Base-by-base conservation (phyloP, 2,797 vertebrate genomes). In the Chelmon rostratus region DNA sequence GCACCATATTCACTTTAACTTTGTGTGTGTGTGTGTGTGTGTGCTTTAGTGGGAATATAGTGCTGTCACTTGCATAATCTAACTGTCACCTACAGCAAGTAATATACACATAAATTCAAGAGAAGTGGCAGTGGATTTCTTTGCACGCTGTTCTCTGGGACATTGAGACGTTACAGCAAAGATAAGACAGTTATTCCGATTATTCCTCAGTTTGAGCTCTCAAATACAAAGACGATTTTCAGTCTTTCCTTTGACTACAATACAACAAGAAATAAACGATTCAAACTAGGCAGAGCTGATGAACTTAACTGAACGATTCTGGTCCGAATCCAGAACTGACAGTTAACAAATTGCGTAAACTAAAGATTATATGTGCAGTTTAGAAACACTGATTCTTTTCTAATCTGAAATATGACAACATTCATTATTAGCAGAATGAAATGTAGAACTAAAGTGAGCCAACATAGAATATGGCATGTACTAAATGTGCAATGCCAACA, bases 141-240 rank as follows among this genome's bases (percentile, higher is more conserved):
- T 42, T 57, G 12, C 57, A 33, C 15, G 28, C n/a, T 16, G 25
- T 33, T 57, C 35, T 40, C 33, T 19, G 10, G 33, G 53, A 67
- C 62, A 57, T 49, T 38, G 3, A 57, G 44, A 63, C 7, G 1
- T 19, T n/a, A 18, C 19, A 42, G 28, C 1, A 19, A 46, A 33
- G 38, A 35, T 10, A 5, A 63, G 4, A 59, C 8, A 25, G 40
- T 42, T 40, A 44, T 23, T 49, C 52, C 5, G 11, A 42, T n/a
- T n/a, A 23, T 13, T 65, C 4, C 69, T 25, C 57, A 9, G 64
- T 33, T 31, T 71, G 63, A 71, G 46, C 50, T 12, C 25, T 35
- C 6, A 6, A 21, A 28, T 19, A 23, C 31, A 68, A 65, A 15
- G 19, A 12, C 49, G 2, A 10, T 37, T 8, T 37, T 44, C 11